Conservation (phyloP, 2,888 invertebrate species). For the Iphiclides podalirius region DNA sequence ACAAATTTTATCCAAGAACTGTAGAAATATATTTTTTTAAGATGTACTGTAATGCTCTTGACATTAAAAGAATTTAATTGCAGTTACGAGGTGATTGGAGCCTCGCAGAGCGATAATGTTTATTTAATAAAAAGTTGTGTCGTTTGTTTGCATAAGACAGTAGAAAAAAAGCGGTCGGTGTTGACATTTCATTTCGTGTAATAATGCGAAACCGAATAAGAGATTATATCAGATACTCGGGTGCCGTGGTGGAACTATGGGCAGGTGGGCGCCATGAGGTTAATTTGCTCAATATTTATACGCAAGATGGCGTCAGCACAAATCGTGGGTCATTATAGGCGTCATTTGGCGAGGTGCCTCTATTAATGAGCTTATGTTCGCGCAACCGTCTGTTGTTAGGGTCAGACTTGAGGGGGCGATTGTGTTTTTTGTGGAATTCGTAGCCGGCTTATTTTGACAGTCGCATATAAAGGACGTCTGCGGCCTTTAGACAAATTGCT, state of each 20-base stretch:
- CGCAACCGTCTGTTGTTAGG: constrained; percentile 17
- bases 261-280: constrained; percentile 64
- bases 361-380: constrained; percentile 46
- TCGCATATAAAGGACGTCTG: neutral
- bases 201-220: constrained; percentile 23
- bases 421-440: constrained; percentile 4
- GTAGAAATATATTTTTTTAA: too few species aligned
- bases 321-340: constrained; percentile 60
- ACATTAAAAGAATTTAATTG: too few species aligned
- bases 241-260: constrained; percentile 41
- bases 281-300: constrained; percentile 77
- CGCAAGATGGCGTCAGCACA: constrained; percentile 66
- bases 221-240: constrained; percentile 50
- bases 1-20: too few species aligned
- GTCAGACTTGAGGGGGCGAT: constrained; percentile 14
- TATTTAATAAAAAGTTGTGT: too few species aligned
- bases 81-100: too few species aligned
- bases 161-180: neutral
- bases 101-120: too few species aligned
- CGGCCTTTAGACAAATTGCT: too few species aligned
- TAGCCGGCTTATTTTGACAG: constrained; percentile 12
- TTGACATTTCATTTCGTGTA: neutral
- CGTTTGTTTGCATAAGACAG: too few species aligned
- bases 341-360: constrained; percentile 68
- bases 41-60: too few species aligned